Base-by-base conservation (phyloP, 2,113 vertebrate genomes). In the Plotosus lineatus region DNA sequence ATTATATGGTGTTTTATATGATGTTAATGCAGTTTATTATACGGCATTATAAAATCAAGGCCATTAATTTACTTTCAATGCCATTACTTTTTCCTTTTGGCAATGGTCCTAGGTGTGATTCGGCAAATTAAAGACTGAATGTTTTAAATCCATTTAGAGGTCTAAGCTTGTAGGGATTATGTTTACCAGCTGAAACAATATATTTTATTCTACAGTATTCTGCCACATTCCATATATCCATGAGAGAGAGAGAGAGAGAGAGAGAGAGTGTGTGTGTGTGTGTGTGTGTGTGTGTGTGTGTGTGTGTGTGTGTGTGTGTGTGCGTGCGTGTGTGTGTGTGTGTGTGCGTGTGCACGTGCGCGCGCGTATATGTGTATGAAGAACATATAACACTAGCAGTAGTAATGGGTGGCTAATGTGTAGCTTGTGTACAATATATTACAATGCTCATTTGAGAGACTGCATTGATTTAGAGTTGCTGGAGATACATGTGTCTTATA, bases 401-500 rank as follows among this genome's bases (percentile, higher is more conserved):
- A 78, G 75, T 66, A 60, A 28, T 68, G 40, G 69, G 66, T 78
- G 81, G 77, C 56, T 80, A 79, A 79, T 76, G 68, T 75, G n/a
- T 44, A 65, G 58, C 46, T 60, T 65, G 75, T 80, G 66, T 51
- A 42, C 56, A 77, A 72, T 78, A 17, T 8, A 80, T 69, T 74
- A 55, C 51, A 55, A 58, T 69, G 42, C 58, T 42, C 48, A 36
- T 71, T 48, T 76, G 36, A 85, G 76, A 75, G 84, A 63, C 28
- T 53, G 19, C 53, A 85, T 79, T 82, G 84, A 85, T 82, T 82
- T 28, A 50, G 44, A 42, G 46, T 61, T 68, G 58, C 48, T 56
- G 73, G 77, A 69, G 68, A 78, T 79, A 75, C 58, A 82, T 36
- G 23, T 81, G 50, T 82, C 82, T 74, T 63, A 82, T 79, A 82